These are phyloP conservation scores for Ceramica pisi DNA, from an alignment of 2,888 invertebrate genomes.

Conservation along the genomic window DNA sequence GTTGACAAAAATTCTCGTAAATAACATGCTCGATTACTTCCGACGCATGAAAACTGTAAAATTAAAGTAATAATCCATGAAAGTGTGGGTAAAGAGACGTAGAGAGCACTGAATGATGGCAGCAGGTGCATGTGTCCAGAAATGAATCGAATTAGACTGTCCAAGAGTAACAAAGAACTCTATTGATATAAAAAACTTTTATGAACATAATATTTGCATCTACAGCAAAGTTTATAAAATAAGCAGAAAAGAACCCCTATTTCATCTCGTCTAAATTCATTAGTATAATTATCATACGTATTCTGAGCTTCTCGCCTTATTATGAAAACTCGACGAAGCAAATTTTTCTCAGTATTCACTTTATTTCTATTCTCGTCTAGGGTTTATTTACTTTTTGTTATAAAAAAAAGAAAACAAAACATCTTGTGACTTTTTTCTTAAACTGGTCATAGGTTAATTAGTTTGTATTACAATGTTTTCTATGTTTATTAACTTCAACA, in stretches of 20 bases:
- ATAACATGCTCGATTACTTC: constrained; percentile 51
- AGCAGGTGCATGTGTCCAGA: constrained; percentile 37
- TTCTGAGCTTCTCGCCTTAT: constrained; percentile 41
- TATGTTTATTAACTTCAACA: constrained; percentile 10
- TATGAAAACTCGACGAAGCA: constrained; percentile 45
- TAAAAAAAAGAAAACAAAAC: constrained; percentile 19
- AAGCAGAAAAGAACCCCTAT: constrained; percentile 41
- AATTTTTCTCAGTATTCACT: constrained; percentile 56
- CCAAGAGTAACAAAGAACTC: constrained; percentile 33
- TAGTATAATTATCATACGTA: constrained; percentile 44
- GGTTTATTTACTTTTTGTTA: constrained; percentile 44
- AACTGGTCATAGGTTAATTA: constrained; percentile 12
- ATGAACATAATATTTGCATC: neutral
- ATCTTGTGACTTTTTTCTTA: constrained; percentile 21
- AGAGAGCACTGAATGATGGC: constrained; percentile 40
- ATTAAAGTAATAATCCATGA: constrained; percentile 46
- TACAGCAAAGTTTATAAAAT: constrained; percentile 15
- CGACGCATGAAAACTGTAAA: constrained; percentile 45
- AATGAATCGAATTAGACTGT: constrained; percentile 40
- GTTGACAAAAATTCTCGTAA: constrained; percentile 51
- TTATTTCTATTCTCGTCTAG: constrained; percentile 51
- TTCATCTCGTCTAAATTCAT: constrained; percentile 55
- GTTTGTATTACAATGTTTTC: constrained; percentile 12
- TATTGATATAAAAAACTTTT: constrained; percentile 3
- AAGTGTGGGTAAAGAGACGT: constrained; percentile 29